A percentile compares a stretch with the other conserved stretches of the same genome.
Conservation (phyloP, 2,113 vertebrate species). For the Thunnus thynnus region DNA sequence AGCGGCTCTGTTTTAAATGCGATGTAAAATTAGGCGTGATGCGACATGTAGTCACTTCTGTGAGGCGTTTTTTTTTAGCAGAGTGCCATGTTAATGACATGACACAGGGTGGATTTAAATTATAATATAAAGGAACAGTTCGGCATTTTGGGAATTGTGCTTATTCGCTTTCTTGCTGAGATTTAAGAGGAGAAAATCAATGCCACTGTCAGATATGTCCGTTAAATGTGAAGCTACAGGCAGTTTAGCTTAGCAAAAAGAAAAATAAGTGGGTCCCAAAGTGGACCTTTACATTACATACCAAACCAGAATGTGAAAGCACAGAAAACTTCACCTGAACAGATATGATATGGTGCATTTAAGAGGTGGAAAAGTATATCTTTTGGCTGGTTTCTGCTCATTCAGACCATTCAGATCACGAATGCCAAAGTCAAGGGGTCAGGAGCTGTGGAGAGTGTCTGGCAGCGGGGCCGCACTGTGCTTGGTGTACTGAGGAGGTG, state of each 20-base stretch:
- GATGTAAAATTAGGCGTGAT: neutral
- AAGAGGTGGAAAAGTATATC: neutral
- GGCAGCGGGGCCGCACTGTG: slow-evolving; percentile 33
- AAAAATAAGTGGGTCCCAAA: no score
- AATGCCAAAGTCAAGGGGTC: slow-evolving; percentile 44
- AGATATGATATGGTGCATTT: neutral
- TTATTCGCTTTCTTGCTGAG: no score
- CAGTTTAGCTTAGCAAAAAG: no score
- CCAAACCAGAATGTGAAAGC: neutral
- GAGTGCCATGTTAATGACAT: neutral
- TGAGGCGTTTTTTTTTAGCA: neutral
- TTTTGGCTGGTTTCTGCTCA: slow-evolving; percentile 18
- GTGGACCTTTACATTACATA: neutral
- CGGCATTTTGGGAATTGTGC: neutral
- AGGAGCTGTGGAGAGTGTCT: slow-evolving; percentile 39
- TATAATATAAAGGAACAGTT: neutral
- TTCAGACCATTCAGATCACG: slow-evolving; percentile 45
- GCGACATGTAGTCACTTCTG: neutral
- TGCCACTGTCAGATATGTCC: no score
- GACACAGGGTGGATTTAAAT: slow-evolving; percentile 1
- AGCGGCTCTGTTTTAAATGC: slow-evolving; percentile 35
- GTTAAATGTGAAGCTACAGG: no score
- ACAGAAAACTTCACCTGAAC: neutral
- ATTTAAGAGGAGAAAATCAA: no score
- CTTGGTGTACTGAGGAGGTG: slow-evolving; percentile 40